Percentiles rank a stretch among this genome's conserved stretches.
Evolutionary conservation across 2,113 vertebrate species (phyloP).

Genomic region (Rhadina sibilatrix): DNA sequence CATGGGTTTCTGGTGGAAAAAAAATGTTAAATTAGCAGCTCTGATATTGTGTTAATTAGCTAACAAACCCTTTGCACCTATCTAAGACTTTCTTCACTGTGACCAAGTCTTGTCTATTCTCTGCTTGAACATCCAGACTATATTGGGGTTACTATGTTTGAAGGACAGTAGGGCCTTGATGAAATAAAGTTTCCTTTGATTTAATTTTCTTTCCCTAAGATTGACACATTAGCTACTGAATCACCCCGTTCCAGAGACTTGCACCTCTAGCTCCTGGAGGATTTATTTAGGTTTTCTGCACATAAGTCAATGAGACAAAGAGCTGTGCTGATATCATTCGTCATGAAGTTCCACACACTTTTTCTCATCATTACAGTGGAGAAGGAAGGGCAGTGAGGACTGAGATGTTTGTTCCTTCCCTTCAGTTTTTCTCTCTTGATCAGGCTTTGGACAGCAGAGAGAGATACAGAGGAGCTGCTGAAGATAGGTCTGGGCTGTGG

Average conservation of each 20-base stretch:
- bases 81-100: background rate
- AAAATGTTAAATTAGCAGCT: background rate
- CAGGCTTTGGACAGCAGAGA: background rate
- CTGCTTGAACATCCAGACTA: background rate
- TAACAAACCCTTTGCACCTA: background rate
- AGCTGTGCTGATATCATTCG: background rate
- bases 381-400: background rate
- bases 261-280: background rate
- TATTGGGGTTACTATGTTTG: background rate
- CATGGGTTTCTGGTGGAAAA: conserved; percentile 8
- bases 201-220: background rate
- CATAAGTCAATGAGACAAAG: background rate
- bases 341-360: background rate
- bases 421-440: background rate
- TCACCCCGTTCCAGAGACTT: background rate
- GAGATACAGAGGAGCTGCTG: background rate
- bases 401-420: background rate
- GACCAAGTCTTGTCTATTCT: background rate
- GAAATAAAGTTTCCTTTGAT: background rate
- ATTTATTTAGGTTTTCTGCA: background rate
- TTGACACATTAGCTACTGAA: background rate
- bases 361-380: background rate
- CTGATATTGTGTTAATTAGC: background rate
- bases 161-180: background rate
- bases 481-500: background rate